Conservation (phyloP, 1,140 invertebrate genomes). For the Sinonovacula constricta region DNA sequence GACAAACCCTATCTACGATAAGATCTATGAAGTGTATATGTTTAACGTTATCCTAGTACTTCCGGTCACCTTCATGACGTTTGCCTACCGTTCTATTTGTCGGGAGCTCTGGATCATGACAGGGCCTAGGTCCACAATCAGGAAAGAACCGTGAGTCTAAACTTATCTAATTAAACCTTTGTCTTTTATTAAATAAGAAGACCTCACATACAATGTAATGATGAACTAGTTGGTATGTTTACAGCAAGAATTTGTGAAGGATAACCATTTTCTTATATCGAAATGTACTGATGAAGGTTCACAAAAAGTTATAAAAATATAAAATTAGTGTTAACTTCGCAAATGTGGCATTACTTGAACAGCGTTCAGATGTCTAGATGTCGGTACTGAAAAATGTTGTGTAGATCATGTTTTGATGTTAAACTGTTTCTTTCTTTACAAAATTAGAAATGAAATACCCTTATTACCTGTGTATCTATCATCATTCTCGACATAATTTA, state of each 20-base stretch:
- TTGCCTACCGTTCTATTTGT: constrained; percentile 84
- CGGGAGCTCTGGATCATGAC: constrained; percentile 82
- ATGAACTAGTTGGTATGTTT: no score
- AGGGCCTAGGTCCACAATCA: constrained; percentile 58
- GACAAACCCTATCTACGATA: constrained; percentile 80
- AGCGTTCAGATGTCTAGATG: no score
- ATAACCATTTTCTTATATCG: no score
- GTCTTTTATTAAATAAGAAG: neutral
- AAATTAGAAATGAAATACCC: neutral
- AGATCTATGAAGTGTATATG: constrained; percentile 85
- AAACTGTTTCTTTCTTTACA: neutral
- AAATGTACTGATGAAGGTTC: no score
- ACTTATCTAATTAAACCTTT: neutral
- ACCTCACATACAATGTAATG: no score
- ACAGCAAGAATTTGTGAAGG: no score
- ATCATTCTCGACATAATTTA: neutral
- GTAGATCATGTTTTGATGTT: no score
- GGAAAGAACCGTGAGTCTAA: constrained; percentile 55
- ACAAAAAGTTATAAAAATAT: no score
- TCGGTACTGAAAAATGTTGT: no score
- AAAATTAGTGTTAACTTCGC: no score
- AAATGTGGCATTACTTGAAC: no score
- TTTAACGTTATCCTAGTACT: constrained; percentile 83
- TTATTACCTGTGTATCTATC: neutral
- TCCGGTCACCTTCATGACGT: constrained; percentile 84